Evolutionary conservation across 2,888 invertebrate genomes (phyloP).

Genomic region (Drosophila kanekoi): DNA sequence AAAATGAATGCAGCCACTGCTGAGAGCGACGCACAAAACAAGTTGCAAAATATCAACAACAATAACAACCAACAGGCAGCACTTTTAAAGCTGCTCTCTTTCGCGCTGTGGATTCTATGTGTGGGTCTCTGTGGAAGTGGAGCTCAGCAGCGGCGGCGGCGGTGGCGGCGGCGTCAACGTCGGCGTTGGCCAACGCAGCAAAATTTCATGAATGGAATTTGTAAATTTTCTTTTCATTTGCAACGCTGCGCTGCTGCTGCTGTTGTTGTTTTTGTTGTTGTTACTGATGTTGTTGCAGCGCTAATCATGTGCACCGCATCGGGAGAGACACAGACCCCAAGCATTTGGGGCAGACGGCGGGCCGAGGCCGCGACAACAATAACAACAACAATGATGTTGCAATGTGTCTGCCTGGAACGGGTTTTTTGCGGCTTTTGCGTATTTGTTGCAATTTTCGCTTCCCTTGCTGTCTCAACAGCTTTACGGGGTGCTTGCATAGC

Average conservation of each 20-base stretch:
- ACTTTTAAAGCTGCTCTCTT: conserved; percentile 33
- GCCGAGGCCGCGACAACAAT: conserved; percentile 28
- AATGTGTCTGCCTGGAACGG: conserved; percentile 57
- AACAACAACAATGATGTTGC: conserved; percentile 54
- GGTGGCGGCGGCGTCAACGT: conserved; percentile 19
- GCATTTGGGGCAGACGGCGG: conserved; percentile 68
- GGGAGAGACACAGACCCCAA: conserved; percentile 43
- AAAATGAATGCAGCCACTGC: conserved; percentile 38
- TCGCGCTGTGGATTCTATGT: conserved; percentile 29
- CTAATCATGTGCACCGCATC: conserved; percentile 72
- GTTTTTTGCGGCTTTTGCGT: conserved; percentile 60
- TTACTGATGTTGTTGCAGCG: conserved; percentile 46
- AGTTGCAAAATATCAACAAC: conserved; percentile 33
- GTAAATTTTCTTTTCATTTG: conserved; percentile 83
- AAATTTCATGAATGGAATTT: conserved; percentile 85
- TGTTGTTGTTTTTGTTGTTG: conserved; percentile 32
- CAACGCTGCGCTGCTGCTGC: conserved; percentile 49
- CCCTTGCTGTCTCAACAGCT: conserved; percentile 25
- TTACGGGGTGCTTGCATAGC: conserved; percentile 15
- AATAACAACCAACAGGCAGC: not conserved
- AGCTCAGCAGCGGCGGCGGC: conserved; percentile 37
- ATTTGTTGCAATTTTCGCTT: conserved; percentile 50
- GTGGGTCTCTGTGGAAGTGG: conserved; percentile 50
- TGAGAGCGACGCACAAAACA: conserved; percentile 28
- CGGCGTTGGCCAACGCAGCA: conserved; percentile 64